phyloP scores from a whole-genome alignment of 2,113 vertebrate genomes.

The Sapayoa aenigma region DNA sequence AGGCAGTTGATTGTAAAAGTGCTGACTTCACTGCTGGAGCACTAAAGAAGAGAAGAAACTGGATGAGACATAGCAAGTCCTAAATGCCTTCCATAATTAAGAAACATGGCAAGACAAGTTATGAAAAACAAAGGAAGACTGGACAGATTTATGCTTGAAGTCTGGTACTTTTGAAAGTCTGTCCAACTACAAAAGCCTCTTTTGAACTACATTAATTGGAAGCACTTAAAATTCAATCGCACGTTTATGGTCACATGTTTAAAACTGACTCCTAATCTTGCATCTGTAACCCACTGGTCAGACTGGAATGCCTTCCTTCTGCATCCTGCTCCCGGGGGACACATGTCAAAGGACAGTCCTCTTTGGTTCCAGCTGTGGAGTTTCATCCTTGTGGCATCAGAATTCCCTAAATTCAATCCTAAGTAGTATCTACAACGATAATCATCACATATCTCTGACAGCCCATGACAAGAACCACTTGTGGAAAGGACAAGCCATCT shows the following conservation, averaged over 20 bases:
- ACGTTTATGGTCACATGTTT: constrained; percentile 5
- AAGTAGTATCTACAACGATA: neutral
- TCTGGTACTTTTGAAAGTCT: constrained; percentile 46
- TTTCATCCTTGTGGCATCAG: neutral
- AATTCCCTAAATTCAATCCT: neutral
- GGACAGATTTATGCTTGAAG: constrained; percentile 46
- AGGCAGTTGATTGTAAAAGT: constrained; percentile 23
- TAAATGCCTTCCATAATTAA: constrained; percentile 59
- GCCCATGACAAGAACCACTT: neutral
- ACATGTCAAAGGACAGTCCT: neutral
- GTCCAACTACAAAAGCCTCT: constrained; percentile 27
- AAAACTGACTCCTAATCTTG: neutral
- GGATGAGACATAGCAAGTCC: constrained; percentile 54
- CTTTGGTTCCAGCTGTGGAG: neutral
- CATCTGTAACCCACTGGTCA: neutral
- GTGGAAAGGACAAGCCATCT: neutral
- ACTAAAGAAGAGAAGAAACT: constrained; percentile 26
- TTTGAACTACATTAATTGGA: constrained; percentile 40
- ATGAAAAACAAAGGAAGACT: constrained; percentile 39
- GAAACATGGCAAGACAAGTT: constrained; percentile 57
- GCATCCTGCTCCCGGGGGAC: neutral
- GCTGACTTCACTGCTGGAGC: constrained; percentile 38
- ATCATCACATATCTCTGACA: fast-evolving
- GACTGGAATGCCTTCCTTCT: neutral
- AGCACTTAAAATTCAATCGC: constrained; percentile 43